Percentiles rank a stretch among this genome's conserved stretches.
These are phyloP conservation scores for Leptinotarsa peninsularis DNA, from an alignment of 2,888 invertebrate species.

Conservation along the genomic window DNA sequence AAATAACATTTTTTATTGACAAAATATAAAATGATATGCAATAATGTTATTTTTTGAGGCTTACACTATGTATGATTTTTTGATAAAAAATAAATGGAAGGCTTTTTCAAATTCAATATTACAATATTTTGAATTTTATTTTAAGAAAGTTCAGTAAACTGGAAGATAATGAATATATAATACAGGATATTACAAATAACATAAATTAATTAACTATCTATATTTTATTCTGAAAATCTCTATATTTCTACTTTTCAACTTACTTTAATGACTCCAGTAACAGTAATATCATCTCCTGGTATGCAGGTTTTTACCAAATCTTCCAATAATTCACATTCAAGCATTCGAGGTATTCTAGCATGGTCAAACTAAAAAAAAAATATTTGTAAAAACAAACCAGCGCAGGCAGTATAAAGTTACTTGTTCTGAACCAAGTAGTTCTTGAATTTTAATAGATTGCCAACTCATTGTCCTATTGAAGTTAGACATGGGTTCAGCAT, in stretches of 20 bases:
- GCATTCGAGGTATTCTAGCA: slow-evolving; percentile 79
- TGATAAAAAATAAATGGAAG: no score
- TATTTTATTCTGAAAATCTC: no score
- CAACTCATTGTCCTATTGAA: slow-evolving; percentile 81
- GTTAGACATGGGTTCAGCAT: slow-evolving; percentile 73
- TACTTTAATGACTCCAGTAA: slow-evolving; percentile 89
- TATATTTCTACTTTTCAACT: neutral
- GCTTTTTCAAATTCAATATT: no score
- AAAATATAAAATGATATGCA: no score
- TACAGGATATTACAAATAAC: no score
- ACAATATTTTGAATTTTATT: no score
- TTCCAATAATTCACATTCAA: slow-evolving; percentile 87
- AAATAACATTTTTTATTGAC: no score
- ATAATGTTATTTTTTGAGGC: no score
- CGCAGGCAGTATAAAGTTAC: slow-evolving; percentile 59
- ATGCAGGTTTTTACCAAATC: slow-evolving; percentile 87
- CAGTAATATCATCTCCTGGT: slow-evolving; percentile 89
- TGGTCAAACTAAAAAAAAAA: slow-evolving; percentile 71
- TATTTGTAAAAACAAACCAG: neutral
- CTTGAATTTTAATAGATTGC: slow-evolving; percentile 87
- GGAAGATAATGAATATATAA: no score
- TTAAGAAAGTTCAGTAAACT: no score
- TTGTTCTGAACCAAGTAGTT: slow-evolving; percentile 77
- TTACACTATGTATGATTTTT: no score
- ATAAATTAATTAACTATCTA: no score